Percentiles rank a stretch among this genome's conserved stretches.
Conservation (phyloP, 1,140 invertebrate species). For the Pseudomyrmex cubaensis region DNA sequence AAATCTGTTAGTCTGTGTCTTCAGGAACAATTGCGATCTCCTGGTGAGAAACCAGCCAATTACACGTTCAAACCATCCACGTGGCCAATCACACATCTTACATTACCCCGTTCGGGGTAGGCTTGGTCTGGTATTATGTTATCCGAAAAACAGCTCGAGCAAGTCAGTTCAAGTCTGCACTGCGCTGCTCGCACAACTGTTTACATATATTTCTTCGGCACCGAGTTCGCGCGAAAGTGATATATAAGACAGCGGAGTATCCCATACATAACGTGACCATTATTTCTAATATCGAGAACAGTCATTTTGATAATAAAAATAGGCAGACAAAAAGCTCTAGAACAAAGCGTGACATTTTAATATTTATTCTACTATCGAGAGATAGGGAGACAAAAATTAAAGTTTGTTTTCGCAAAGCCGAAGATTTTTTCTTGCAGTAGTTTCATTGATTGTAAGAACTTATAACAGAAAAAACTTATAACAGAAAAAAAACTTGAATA, state of each 20-base stretch:
- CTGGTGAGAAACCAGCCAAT: background rate
- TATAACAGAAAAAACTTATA: too few relatives aligned
- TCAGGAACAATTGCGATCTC: background rate
- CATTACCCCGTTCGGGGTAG: background rate
- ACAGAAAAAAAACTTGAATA: too few relatives aligned
- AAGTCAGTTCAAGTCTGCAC: constrained; percentile 18
- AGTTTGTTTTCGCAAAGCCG: too few relatives aligned
- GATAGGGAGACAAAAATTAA: background rate
- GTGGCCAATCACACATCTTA: constrained; percentile 19
- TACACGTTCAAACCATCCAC: constrained; percentile 21
- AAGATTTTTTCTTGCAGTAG: too few relatives aligned
- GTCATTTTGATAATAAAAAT: background rate
- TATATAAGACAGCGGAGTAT: background rate
- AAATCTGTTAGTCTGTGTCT: background rate
- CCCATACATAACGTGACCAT: background rate
- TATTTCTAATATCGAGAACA: constrained; percentile 6
- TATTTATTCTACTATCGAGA: background rate
- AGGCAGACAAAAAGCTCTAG: background rate
- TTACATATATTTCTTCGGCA: constrained; percentile 29
- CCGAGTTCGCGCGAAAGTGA: constrained; percentile 14
- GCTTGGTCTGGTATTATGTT: constrained; percentile 25
- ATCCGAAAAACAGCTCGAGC: background rate
- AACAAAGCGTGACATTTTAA: background rate
- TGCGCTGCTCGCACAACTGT: constrained; percentile 28
- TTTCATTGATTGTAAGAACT: too few relatives aligned